phyloP scores from a whole-genome alignment of 2,113 vertebrate genomes.

The Bostrychus sinensis region DNA sequence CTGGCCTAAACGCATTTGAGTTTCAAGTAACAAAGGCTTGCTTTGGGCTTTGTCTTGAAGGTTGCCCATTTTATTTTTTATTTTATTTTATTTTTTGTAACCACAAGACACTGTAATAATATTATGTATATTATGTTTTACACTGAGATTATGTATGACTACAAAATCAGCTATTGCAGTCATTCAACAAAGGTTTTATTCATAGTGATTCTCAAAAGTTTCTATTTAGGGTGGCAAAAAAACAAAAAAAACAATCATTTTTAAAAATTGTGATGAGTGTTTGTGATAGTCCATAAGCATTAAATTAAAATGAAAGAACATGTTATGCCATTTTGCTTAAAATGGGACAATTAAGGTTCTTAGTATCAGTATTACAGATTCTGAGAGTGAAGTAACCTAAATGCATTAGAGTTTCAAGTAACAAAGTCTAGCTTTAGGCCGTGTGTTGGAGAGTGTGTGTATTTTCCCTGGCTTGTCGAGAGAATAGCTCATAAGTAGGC shows the following conservation, averaged over 20 bases:
- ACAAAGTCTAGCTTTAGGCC: constrained; percentile 32
- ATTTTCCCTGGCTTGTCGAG: constrained; percentile 50
- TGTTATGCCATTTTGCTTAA: too few relatives aligned
- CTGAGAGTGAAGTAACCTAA: constrained; percentile 6
- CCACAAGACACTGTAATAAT: not conserved
- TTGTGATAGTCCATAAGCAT: too few relatives aligned
- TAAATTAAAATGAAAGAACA: too few relatives aligned
- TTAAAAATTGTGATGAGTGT: too few relatives aligned
- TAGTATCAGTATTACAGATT: not conserved
- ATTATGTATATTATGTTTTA: too few relatives aligned
- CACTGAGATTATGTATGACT: too few relatives aligned
- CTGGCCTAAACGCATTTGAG: constrained; percentile 19
- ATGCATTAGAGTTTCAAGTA: constrained; percentile 34
- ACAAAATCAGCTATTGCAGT: too few relatives aligned
- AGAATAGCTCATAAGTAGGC: constrained; percentile 67
- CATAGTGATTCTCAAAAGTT: too few relatives aligned
- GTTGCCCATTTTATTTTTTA: not conserved
- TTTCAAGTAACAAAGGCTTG: constrained; percentile 39
- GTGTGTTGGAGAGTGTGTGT: constrained; percentile 29
- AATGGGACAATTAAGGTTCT: not conserved
- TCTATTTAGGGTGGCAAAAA: too few relatives aligned
- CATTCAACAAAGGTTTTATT: too few relatives aligned
- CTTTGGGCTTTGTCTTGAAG: constrained; percentile 28
- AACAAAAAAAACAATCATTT: too few relatives aligned
- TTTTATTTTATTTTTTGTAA: not conserved